Base-by-base conservation (phyloP, 2,113 vertebrate genomes). In the Neofelis nebulosa region DNA sequence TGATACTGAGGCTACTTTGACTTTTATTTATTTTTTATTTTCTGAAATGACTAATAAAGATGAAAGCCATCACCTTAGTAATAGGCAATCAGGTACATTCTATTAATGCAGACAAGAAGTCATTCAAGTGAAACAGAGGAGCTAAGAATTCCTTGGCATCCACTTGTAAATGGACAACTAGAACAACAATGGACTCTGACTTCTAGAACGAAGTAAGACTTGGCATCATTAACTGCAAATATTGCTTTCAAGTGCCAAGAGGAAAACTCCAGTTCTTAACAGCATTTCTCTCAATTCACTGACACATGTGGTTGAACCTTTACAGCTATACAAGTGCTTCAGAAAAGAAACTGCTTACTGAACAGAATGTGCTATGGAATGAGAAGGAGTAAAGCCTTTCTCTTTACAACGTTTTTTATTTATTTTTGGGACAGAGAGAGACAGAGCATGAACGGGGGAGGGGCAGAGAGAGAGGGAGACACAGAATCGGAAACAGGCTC, bases 21-120 rank as follows among this genome's bases (percentile, higher is more conserved):
- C 65, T 91, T 97, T 92, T 52, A 94, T 85, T 91, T 90, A 45
- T 61, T 96, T 88, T 97, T 96, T 55, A 96, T 82, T 93, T 65
- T 90, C 91, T 96, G 73, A 97, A 94, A 80, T 84, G 61, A 61
- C 65, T 91, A 94, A 93, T 93, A 57, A 91, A 91, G 78, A 95
- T 91, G 74, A 97, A 86, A 95, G 31, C 36, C 66, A 97, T 50
- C 29, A 85, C 92, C 65, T 82, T 68, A 63, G 81, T 86, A 94
- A 90, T 0, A 94, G 91, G 94, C 38, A 96, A 89, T 93, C 93
- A 94, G 71, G 68, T 85, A 41, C 52, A 89, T 73, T 87, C 79
- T 93, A 94, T 79, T 92, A 94, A 90, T n/a, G 38, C 68, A 57
- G 45, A 87, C 71, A 91, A 96, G 63, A 94, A 95, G 52, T 71